Conservation (phyloP, 2,888 invertebrate genomes). For the Helleia helle region DNA sequence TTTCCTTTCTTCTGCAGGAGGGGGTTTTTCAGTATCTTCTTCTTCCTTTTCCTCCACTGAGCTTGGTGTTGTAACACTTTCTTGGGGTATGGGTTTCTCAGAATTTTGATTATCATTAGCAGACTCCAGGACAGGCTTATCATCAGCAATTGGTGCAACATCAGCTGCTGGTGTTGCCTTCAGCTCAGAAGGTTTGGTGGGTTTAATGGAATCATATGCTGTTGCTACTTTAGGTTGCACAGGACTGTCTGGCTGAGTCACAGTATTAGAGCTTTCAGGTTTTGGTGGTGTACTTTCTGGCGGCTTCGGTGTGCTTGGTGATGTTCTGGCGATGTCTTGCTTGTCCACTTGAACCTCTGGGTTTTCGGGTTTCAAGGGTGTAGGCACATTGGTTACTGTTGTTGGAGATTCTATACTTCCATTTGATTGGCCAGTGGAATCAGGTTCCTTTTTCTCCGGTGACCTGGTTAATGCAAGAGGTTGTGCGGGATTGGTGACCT, state of each 20-base stretch:
- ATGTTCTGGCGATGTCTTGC: slow-evolving; percentile 58
- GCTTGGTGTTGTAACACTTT: slow-evolving; percentile 37
- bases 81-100: slow-evolving; percentile 34
- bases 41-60: slow-evolving; percentile 44
- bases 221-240: slow-evolving; percentile 51
- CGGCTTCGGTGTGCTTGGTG: slow-evolving; percentile 62
- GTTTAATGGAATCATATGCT: slow-evolving; percentile 52
- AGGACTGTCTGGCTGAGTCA: slow-evolving; percentile 36
- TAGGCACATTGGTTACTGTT: slow-evolving; percentile 40
- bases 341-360: slow-evolving; percentile 56
- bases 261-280: slow-evolving; percentile 38
- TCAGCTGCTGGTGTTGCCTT: slow-evolving; percentile 53
- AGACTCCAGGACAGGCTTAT: slow-evolving; percentile 51
- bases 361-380: slow-evolving; percentile 49
- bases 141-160: slow-evolving; percentile 55
- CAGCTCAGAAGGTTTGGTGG: slow-evolving; percentile 49
- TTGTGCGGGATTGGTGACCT: slow-evolving; percentile 40
- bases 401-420: slow-evolving; percentile 61
- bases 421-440: slow-evolving; percentile 53
- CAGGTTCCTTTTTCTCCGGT: slow-evolving; percentile 61
- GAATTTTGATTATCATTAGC: slow-evolving; percentile 48
- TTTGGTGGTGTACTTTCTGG: slow-evolving; percentile 45
- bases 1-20: slow-evolving; percentile 32
- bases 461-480: slow-evolving; percentile 61
- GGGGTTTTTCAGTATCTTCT: slow-evolving; percentile 36